Evolutionary conservation across 2,797 vertebrate genomes (phyloP).

Genomic region (Cuniculus paca): DNA sequence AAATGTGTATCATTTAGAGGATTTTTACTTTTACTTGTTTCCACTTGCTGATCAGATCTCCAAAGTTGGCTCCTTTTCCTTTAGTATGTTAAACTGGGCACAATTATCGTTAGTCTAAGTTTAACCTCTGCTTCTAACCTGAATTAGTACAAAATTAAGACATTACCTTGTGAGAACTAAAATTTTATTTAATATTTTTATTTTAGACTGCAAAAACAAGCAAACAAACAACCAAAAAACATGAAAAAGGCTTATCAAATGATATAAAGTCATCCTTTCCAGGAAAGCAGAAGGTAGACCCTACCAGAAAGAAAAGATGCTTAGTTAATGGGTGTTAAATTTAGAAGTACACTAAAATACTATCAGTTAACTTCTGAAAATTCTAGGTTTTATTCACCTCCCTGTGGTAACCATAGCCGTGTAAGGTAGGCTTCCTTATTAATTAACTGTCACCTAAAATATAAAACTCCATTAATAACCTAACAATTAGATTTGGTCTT

Average conservation of each 20-base stretch:
- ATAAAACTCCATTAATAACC: slow-evolving; percentile 90
- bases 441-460: slow-evolving; percentile 89
- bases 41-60: neutral
- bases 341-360: slow-evolving; percentile 84
- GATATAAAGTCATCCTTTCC: slow-evolving; percentile 80
- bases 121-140: slow-evolving; percentile 70
- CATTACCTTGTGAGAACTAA: slow-evolving; percentile 77
- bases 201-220: slow-evolving; percentile 79
- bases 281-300: slow-evolving; percentile 79
- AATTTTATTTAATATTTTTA: slow-evolving; percentile 81
- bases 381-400: slow-evolving; percentile 91
- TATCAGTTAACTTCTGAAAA: slow-evolving; percentile 89
- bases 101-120: slow-evolving; percentile 40
- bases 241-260: slow-evolving; percentile 80
- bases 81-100: slow-evolving; percentile 45
- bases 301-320: slow-evolving; percentile 81
- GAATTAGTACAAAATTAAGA: slow-evolving; percentile 80
- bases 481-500: slow-evolving; percentile 87
- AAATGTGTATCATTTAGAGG: slow-evolving; percentile 35
- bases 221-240: slow-evolving; percentile 75
- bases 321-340: slow-evolving; percentile 78
- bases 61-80: slow-evolving; percentile 46
- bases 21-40: neutral
- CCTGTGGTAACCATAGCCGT: slow-evolving; percentile 88
- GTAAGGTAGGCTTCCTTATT: slow-evolving; percentile 84